phyloP scores from a whole-genome alignment of 1,140 invertebrate species.

The silkworm (Bombyx mori) region DNA sequence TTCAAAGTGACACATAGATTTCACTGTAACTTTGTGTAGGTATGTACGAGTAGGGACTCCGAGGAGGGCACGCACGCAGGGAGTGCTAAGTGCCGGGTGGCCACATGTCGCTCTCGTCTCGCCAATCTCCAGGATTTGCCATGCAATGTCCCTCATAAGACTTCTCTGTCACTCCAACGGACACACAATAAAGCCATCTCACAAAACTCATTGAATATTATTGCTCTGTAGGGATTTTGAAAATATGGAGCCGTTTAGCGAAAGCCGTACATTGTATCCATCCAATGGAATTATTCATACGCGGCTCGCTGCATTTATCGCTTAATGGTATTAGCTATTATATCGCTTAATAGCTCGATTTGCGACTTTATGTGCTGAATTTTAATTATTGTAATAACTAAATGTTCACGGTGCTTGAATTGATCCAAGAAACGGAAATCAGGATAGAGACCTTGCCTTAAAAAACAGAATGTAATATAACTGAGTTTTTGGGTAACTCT shows the following conservation, averaged over 20 bases:
- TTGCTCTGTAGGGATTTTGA: conserved; percentile 72
- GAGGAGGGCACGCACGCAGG: conserved; percentile 24
- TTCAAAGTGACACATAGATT: too few relatives aligned
- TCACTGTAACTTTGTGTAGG: too few relatives aligned
- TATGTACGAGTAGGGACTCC: neutral
- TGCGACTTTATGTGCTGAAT: conserved; percentile 44
- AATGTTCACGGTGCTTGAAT: neutral
- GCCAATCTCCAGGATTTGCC: conserved; percentile 68
- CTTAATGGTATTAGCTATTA: conserved; percentile 70
- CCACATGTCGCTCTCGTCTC: conserved; percentile 67
- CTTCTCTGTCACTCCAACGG: conserved; percentile 34
- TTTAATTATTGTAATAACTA: conserved; percentile 1
- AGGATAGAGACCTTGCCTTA: too few relatives aligned
- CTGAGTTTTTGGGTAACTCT: too few relatives aligned
- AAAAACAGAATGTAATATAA: too few relatives aligned
- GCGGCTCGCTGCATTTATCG: conserved; percentile 64
- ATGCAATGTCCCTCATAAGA: conserved; percentile 49
- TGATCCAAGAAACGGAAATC: too few relatives aligned
- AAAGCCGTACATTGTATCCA: conserved; percentile 68
- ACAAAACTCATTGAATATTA: conserved; percentile 69
- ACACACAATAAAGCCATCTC: conserved; percentile 45
- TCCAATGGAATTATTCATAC: conserved; percentile 67
- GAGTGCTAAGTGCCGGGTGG: conserved; percentile 62
- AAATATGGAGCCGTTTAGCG: conserved; percentile 71
- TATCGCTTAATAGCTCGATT: conserved; percentile 63